A percentile compares a stretch with the other conserved stretches of the same genome.
These are phyloP conservation scores for Dendrocincla fuliginosa DNA, from an alignment of 2,797 vertebrate species.

Conservation along the genomic window DNA sequence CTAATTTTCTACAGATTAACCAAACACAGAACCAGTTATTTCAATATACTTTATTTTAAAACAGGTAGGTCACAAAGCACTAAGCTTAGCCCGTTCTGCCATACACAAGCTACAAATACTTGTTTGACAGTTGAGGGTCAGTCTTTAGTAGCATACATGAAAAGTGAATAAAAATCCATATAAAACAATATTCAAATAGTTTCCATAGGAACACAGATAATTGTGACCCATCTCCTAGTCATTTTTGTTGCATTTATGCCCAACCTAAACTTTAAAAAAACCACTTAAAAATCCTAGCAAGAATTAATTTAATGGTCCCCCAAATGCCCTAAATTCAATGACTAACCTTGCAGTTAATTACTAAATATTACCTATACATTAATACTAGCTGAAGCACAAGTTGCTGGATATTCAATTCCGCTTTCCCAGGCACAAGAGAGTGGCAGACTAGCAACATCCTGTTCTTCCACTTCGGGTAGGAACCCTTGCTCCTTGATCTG, in stretches of 20 bases:
- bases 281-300: slow-evolving; percentile 71
- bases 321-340: slow-evolving; percentile 63
- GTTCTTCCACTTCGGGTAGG: slow-evolving; percentile 78
- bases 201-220: slow-evolving; percentile 97
- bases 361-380: slow-evolving; percentile 76
- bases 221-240: slow-evolving; percentile 88
- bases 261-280: slow-evolving; percentile 69
- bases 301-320: slow-evolving; percentile 80
- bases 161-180: slow-evolving; percentile 83
- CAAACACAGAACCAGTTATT: slow-evolving; percentile 55
- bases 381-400: slow-evolving; percentile 82
- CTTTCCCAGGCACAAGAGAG: slow-evolving; percentile 89
- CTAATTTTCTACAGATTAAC: background rate
- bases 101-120: slow-evolving; percentile 83
- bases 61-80: slow-evolving; percentile 74
- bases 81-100: slow-evolving; percentile 68
- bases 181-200: slow-evolving; percentile 89
- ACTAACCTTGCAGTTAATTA: slow-evolving; percentile 64
- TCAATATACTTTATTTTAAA: slow-evolving; percentile 81
- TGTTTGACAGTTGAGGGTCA: slow-evolving; percentile 72
- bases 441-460: slow-evolving; percentile 76
- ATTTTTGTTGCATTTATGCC: slow-evolving; percentile 76
- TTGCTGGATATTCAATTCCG: slow-evolving; percentile 82
- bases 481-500: slow-evolving; percentile 82
- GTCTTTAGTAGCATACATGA: slow-evolving; percentile 74